Evolutionary conservation across 1,140 invertebrate species (phyloP).

Genomic region (Drosophila kepulauana): DNA sequence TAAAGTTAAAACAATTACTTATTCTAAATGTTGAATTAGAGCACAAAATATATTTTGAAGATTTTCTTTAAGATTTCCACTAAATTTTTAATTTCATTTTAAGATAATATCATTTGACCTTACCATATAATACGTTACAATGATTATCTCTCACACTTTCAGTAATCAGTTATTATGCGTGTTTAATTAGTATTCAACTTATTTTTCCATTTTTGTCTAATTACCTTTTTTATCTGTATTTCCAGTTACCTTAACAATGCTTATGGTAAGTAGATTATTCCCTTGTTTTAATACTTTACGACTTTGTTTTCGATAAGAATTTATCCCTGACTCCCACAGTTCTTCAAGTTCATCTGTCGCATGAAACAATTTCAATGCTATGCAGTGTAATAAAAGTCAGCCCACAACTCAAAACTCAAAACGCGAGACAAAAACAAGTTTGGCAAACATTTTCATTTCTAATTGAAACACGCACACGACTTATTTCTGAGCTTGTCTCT

Average conservation of each 20-base stretch:
- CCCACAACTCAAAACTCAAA: constrained; percentile 45
- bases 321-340: constrained; percentile 17
- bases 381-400: constrained; percentile 56
- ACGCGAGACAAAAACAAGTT: constrained; percentile 63
- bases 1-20: too few species aligned
- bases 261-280: neutral
- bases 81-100: too few species aligned
- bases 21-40: too few species aligned
- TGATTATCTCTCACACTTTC: too few species aligned
- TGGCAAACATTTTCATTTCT: constrained; percentile 75
- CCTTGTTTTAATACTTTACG: neutral
- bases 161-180: neutral
- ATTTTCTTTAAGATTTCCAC: too few species aligned
- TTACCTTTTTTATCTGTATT: neutral
- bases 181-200: neutral
- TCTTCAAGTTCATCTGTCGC: constrained; percentile 30
- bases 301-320: constrained; percentile 7
- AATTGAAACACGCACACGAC: constrained; percentile 74
- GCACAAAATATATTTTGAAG: too few species aligned
- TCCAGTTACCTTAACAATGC: neutral
- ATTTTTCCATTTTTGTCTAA: neutral
- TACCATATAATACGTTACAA: too few species aligned
- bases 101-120: too few species aligned
- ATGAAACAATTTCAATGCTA: constrained; percentile 57
- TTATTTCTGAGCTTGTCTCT: constrained; percentile 25